Base-by-base conservation (phyloP, 1,140 invertebrate species). In the Drosophila takahashii region DNA sequence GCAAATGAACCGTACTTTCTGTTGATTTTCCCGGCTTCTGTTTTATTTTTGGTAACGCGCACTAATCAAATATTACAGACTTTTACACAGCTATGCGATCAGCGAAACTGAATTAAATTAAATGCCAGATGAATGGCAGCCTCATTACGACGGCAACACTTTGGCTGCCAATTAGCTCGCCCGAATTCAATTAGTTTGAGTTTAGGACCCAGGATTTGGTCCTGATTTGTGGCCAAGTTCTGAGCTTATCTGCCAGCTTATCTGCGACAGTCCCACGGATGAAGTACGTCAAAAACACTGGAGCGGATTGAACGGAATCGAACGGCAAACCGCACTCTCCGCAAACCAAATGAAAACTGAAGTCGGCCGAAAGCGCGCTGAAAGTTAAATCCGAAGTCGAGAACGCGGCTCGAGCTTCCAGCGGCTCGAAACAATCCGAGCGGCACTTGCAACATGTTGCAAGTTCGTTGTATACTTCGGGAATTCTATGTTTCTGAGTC, bases 301-400 rank as follows among this genome's bases (percentile, higher is more conserved):
- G 56, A n/a, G 18, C 32, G 15, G 4, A 16, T 27, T 27, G 8
- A 27, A 42, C 27, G 5, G 32, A 39, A 61, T 16, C 45, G 34
- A 41, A 8, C 11, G 36, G 59, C 60, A 44, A 45, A 69, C 71
- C 81, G 66, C 44, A 41, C 66, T 48, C 10, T 45, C 39, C 72
- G 62, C 69, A 36, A 50, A 22, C 22, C 42, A 69, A 73, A 81
- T 76, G 90, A 89, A 77, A 54, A 86, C 84, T 91, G 90, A 78
- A 72, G 65, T 54, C 53, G 61, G 32, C 37, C 59, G 44, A 58
- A 62, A 58, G 51, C 59, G 67, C 74, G 73, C 71, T 52, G 65
- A 65, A 60, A 79, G 81, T 77, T 79, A 85, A 85, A 74, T 53
- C 56, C 73, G 66, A 59, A 76, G 73, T 69, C 52, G 59, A 81